phyloP scores from a whole-genome alignment of 2,797 vertebrate genomes.

The Gadopsis bispinosus region DNA sequence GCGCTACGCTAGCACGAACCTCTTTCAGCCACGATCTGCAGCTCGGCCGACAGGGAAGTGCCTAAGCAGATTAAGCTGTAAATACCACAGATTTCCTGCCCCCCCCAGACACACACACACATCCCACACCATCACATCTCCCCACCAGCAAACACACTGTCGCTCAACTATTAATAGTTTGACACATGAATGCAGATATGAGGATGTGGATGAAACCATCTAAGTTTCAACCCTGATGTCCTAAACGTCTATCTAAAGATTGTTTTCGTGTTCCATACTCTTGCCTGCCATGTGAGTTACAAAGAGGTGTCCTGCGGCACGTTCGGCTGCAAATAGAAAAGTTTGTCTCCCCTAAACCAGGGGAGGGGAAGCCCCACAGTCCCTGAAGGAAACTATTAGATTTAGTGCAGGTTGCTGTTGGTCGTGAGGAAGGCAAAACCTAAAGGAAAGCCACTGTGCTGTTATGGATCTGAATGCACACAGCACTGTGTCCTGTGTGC shows the following conservation, averaged over 20 bases:
- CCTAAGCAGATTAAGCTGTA: constrained; percentile 71
- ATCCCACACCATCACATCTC: not conserved
- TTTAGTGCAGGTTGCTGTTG: not conserved
- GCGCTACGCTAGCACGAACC: constrained; percentile 52
- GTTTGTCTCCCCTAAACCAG: not conserved
- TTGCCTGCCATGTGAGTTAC: not conserved
- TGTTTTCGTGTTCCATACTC: not conserved
- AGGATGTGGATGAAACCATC: not conserved
- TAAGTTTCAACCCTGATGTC: not conserved
- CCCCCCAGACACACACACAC: not conserved
- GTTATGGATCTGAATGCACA: too few relatives aligned
- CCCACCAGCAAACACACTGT: not conserved
- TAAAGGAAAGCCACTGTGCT: too few relatives aligned
- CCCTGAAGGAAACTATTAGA: not conserved
- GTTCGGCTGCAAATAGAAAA: not conserved
- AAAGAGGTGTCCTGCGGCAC: not conserved
- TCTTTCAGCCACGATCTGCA: constrained; percentile 57
- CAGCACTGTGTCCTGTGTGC: too few relatives aligned
- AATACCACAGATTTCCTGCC: constrained; percentile 70
- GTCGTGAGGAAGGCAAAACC: not conserved
- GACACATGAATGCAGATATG: constrained; percentile 16
- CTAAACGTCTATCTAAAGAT: not conserved
- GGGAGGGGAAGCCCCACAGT: not conserved
- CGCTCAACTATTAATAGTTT: constrained; percentile 24
- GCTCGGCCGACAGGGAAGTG: constrained; percentile 60